phyloP scores from a whole-genome alignment of 2,797 vertebrate species.

The Vipera ursinii region DNA sequence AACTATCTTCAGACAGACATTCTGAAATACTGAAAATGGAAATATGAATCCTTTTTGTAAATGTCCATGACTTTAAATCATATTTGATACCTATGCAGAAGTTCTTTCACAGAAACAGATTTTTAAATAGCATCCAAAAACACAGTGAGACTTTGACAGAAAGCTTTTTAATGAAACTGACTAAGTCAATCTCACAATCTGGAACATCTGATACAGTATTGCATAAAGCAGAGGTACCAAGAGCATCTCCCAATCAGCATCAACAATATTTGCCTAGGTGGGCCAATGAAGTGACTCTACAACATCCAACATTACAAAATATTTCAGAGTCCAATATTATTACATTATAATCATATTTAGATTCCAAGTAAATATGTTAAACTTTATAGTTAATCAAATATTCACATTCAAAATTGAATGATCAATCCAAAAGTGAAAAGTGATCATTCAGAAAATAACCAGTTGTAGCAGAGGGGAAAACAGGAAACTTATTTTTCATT shows the following conservation, averaged over 20 bases:
- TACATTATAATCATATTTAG: not conserved
- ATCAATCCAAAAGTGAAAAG: not conserved
- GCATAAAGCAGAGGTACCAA: not conserved
- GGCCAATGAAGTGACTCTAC: not conserved
- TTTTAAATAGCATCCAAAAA: not conserved
- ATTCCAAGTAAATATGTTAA: not conserved
- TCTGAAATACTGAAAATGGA: not conserved
- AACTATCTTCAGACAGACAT: not conserved
- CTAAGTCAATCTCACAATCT: not conserved
- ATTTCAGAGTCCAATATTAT: not conserved
- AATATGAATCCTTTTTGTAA: not conserved
- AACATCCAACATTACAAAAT: not conserved
- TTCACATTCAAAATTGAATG: not conserved
- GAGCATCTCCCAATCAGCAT: not conserved
- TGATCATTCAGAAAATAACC: not conserved
- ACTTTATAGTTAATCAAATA: not conserved
- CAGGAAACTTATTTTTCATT: constrained; percentile 21
- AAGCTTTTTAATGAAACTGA: not conserved
- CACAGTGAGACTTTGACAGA: not conserved
- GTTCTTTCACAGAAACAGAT: not conserved
- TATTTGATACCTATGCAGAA: not conserved
- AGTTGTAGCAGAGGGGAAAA: not conserved
- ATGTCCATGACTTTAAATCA: not conserved
- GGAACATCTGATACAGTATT: not conserved
- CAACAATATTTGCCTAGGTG: not conserved